Evolutionary conservation across 1,140 invertebrate species (phyloP).

Genomic region (Drosophila takahashii): DNA sequence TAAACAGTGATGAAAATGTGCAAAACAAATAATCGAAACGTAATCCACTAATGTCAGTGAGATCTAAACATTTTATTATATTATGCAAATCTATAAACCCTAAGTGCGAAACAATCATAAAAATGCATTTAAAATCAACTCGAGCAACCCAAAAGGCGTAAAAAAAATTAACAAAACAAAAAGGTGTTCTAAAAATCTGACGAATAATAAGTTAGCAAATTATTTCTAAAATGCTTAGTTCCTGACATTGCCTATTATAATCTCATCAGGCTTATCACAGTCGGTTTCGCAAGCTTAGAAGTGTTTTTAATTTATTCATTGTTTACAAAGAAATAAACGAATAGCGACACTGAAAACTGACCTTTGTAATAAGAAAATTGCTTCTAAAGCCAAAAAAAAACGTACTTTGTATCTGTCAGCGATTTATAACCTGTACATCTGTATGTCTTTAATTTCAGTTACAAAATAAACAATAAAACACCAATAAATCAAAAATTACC

Average conservation of each 20-base stretch:
- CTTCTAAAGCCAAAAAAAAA: neutral
- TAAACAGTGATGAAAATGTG: neutral
- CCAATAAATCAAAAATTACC: slow-evolving; percentile 4
- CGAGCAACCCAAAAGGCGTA: neutral
- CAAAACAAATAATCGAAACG: neutral
- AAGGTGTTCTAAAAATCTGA: neutral
- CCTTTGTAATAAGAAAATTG: slow-evolving; percentile 8
- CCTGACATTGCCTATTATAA: slow-evolving; percentile 10
- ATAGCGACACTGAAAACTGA: slow-evolving; percentile 9
- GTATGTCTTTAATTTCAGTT: slow-evolving; percentile 15
- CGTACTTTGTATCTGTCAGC: slow-evolving; percentile 1
- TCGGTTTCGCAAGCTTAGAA: neutral
- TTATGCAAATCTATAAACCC: too few relatives aligned
- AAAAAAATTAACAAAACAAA: neutral
- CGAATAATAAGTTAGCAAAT: neutral
- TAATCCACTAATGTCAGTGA: neutral
- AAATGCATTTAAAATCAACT: too few relatives aligned
- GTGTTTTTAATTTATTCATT: slow-evolving; percentile 13
- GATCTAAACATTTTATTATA: neutral
- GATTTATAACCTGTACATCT: neutral
- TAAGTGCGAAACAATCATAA: too few relatives aligned
- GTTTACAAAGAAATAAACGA: slow-evolving; percentile 2
- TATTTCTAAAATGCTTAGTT: neutral
- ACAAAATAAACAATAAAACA: neutral
- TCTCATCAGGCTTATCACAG: neutral